Percentiles rank a stretch among this genome's conserved stretches.
Evolutionary conservation across 2,113 vertebrate species (phyloP).

Genomic region (Barbus barbus): DNA sequence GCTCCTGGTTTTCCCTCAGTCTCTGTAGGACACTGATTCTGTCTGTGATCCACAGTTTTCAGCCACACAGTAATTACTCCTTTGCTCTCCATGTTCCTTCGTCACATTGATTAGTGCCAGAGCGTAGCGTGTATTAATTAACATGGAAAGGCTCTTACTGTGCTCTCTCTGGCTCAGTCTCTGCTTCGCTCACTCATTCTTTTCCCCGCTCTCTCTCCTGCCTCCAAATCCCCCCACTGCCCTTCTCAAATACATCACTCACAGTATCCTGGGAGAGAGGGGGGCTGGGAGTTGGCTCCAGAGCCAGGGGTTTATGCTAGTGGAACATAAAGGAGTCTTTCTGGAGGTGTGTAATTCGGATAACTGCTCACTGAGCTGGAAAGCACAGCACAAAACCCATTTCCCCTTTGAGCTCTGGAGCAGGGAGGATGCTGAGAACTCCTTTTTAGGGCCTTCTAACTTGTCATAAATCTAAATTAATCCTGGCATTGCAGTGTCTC

Average conservation of each 20-base stretch:
- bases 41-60: conserved; percentile 34
- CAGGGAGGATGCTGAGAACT: conserved; percentile 28
- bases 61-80: conserved; percentile 51
- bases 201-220: background rate
- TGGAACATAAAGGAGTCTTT: conserved; percentile 53
- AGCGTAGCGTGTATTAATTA: conserved; percentile 58
- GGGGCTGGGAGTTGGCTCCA: conserved; percentile 44
- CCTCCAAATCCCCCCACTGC: background rate
- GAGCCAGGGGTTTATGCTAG: conserved; percentile 50
- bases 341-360: conserved; percentile 58
- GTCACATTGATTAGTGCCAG: conserved; percentile 55
- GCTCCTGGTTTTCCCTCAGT: background rate
- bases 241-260: conserved; percentile 50
- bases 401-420: conserved; percentile 49
- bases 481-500: conserved; percentile 1
- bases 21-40: conserved; percentile 9
- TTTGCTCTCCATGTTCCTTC: conserved; percentile 31
- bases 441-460: conserved; percentile 36
- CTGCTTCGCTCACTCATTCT: conserved; percentile 1
- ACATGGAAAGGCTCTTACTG: conserved; percentile 48
- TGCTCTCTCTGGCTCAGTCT: background rate
- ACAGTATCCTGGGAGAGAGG: conserved; percentile 43
- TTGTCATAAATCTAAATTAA: conserved; percentile 52
- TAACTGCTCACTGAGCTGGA: conserved; percentile 56
- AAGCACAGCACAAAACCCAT: conserved; percentile 55